Percentiles rank a stretch among this genome's conserved stretches.
phyloP scores from a whole-genome alignment of 2,888 invertebrate species.

The Linyphia triangularis region DNA sequence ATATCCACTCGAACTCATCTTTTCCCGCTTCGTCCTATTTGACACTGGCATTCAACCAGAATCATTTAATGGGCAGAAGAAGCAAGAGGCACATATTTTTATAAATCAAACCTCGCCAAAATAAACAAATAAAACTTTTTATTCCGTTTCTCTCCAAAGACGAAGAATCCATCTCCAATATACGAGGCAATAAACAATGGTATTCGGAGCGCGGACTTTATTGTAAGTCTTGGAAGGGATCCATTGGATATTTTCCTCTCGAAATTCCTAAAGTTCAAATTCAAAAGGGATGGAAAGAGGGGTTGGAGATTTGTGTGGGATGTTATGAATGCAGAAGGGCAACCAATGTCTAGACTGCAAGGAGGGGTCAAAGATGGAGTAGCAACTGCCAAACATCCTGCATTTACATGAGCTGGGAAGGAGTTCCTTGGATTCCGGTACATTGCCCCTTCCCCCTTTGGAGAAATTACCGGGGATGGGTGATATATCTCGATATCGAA shows the following conservation, averaged over 20 bases:
- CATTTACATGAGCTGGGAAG: conserved; percentile 12
- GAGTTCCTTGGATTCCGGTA: not conserved
- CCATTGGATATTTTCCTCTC: not conserved
- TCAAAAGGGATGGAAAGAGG: not conserved
- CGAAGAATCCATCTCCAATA: not conserved
- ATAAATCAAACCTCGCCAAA: not conserved
- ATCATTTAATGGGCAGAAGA: conserved; percentile 34
- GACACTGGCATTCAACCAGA: conserved; percentile 32
- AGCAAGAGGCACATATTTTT: not conserved
- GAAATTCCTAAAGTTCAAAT: conserved; percentile 18
- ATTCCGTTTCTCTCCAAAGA: not conserved
- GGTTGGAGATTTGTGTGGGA: conserved; percentile 31
- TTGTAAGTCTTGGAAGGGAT: conserved; percentile 8
- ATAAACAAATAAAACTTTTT: conserved; percentile 26
- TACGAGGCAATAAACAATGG: conserved; percentile 21
- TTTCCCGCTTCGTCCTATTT: conserved; percentile 32
- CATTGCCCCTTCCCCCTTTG: not conserved
- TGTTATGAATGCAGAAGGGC: conserved; percentile 14
- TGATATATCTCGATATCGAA: not conserved
- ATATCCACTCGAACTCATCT: conserved; percentile 18
- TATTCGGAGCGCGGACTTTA: not conserved
- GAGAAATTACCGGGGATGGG: not conserved
- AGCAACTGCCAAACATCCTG: not conserved
- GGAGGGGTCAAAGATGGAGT: conserved; percentile 21
- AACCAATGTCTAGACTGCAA: not conserved